These are phyloP conservation scores for Mugil cephalus DNA, from an alignment of 2,113 vertebrate species.

Conservation along the genomic window DNA sequence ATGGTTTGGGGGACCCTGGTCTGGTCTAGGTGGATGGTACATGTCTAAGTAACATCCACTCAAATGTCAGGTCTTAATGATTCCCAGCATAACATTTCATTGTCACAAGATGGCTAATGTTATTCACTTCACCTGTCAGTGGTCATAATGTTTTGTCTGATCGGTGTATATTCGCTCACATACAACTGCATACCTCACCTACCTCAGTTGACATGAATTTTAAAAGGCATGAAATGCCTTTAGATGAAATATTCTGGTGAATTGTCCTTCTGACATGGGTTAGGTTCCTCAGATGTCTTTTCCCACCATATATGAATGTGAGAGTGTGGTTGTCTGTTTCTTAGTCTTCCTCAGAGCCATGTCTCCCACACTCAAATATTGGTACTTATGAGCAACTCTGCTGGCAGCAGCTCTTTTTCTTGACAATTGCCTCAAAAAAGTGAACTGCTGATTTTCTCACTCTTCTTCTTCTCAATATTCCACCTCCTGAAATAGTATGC, in stretches of 20 bases:
- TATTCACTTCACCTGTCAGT: no score
- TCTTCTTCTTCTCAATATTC: background rate
- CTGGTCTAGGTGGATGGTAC: no score
- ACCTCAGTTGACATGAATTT: background rate
- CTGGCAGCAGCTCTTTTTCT: background rate
- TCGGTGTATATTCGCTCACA: background rate
- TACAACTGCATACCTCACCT: conserved; percentile 1
- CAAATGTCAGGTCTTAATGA: no score
- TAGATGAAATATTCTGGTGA: conserved; percentile 62
- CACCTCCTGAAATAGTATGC: background rate
- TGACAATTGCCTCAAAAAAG: background rate
- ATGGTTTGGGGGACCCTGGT: no score
- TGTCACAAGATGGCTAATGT: no score
- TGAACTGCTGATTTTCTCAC: background rate
- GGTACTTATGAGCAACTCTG: background rate
- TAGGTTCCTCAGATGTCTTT: conserved; percentile 24
- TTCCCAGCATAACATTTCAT: no score
- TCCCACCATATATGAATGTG: conserved; percentile 1
- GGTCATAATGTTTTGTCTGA: no score
- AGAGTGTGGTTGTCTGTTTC: background rate
- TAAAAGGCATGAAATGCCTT: background rate
- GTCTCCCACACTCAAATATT: background rate
- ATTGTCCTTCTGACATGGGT: conserved; percentile 19
- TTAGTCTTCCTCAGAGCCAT: background rate
- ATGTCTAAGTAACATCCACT: no score